Base-by-base conservation (phyloP, 92 coral and sea anemone species). In the Chrysogorgia sp. region DNA sequence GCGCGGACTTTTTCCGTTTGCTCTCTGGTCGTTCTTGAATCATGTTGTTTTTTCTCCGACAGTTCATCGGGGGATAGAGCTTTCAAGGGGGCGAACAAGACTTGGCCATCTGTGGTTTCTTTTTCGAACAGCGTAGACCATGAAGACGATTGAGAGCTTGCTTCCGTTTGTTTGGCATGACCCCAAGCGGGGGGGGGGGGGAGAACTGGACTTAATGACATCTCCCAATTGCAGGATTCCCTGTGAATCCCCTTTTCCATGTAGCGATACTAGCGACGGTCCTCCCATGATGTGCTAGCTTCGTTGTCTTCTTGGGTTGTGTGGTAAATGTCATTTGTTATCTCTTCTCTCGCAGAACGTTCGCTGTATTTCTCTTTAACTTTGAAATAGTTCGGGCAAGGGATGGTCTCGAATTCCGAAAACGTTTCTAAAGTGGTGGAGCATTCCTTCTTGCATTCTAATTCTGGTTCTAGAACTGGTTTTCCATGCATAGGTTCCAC, bases 311-410 rank as follows among this genome's bases (percentile, higher is more conserved):
- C 62, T 4, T 26, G 24, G 62, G 62, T 56, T 5, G 62, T 56
- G 31, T 56, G 62, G 31, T 4, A 56, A 17, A 56, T 17, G 62
- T 56, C 62, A 64, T 32, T 15, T 34, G 26, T 20, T n/a, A n/a
- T n/a, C 7, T 56, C 31, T 17, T 56, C 17, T 5, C 4, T 5
- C 6, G 7, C 31, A 5, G 7, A 2, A n/a, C 32, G 26, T 33
- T 66, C 34, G 48, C 47, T 6, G 20, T 24, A 63, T 17, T 76
- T 70, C 23, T 63, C 85, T 20, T 77, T 70, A 4, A 85, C 85
- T 80, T 61, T 41, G 26, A 85, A 47, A 37, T 25, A 64, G 67
- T 85, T 80, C 3, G 85, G 85, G 49, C 89, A 80, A 7, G 85
- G 89, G 0, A 58, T 50, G 15, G 72, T 19, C 21, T 74, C 66